phyloP scores from a whole-genome alignment of 2,888 invertebrate genomes.

The Philonicus albiceps region DNA sequence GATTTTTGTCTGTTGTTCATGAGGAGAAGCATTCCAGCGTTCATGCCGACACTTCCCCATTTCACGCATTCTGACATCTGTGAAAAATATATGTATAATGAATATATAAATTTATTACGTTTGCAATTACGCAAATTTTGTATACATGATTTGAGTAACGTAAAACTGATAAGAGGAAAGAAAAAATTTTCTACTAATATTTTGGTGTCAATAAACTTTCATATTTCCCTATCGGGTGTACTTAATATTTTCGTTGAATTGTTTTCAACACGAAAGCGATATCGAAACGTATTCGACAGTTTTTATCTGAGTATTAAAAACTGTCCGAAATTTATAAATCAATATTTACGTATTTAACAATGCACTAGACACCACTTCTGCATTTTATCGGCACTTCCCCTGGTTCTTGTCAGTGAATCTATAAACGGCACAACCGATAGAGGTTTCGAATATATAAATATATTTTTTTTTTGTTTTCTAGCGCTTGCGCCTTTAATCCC shows the following conservation, averaged over 20 bases:
- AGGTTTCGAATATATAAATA: neutral
- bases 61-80: conserved; percentile 76
- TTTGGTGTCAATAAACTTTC: neutral
- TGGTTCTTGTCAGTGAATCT: neutral
- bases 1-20: conserved; percentile 65
- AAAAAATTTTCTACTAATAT: neutral
- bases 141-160: neutral
- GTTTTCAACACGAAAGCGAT: neutral
- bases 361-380: neutral
- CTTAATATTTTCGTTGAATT: neutral
- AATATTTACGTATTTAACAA: neutral
- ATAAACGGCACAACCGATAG: neutral
- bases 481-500: neutral
- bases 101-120: neutral
- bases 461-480: neutral
- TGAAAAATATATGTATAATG: conserved; percentile 49
- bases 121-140: neutral
- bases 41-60: conserved; percentile 76
- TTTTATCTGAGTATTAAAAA: neutral
- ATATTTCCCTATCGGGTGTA: neutral
- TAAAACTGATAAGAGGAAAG: neutral
- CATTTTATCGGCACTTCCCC: neutral
- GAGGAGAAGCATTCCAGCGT: conserved; percentile 72
- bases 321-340: neutral
- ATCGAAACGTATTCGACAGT: neutral